These are phyloP conservation scores for Oriolus oriolus DNA, from an alignment of 2,113 vertebrate species.

Conservation along the genomic window DNA sequence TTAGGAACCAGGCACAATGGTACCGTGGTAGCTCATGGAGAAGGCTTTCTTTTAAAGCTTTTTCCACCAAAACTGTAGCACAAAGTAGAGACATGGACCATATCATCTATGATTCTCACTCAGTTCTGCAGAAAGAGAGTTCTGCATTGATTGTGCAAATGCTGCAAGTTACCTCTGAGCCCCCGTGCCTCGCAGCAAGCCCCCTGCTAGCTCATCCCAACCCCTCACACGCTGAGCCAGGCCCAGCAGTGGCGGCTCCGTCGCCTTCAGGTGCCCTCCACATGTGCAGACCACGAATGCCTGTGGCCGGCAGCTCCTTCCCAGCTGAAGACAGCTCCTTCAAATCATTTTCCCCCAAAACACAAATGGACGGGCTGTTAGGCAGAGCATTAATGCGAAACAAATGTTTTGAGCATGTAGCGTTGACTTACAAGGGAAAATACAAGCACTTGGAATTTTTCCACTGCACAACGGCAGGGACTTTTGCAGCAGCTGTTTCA, in stretches of 20 bases:
- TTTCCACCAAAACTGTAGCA: neutral
- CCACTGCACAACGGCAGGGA: constrained; percentile 51
- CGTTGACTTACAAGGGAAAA: constrained; percentile 66
- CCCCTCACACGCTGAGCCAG: neutral
- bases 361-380: constrained; percentile 49
- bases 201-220: neutral
- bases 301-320: neutral
- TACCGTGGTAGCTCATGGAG: neutral
- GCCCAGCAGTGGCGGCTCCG: neutral
- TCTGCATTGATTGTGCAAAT: neutral
- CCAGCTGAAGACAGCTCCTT: constrained; percentile 52
- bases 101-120: neutral
- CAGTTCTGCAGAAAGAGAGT: neutral
- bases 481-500: constrained; percentile 64
- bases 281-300: neutral
- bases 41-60: neutral
- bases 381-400: constrained; percentile 57
- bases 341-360: constrained; percentile 37
- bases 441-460: constrained; percentile 66
- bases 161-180: neutral
- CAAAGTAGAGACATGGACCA: neutral
- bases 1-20: neutral
- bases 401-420: constrained; percentile 65
- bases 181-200: neutral
- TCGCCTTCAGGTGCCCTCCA: neutral